Conservation (phyloP, 1,140 invertebrate species). For the Diorhabda carinulata region DNA sequence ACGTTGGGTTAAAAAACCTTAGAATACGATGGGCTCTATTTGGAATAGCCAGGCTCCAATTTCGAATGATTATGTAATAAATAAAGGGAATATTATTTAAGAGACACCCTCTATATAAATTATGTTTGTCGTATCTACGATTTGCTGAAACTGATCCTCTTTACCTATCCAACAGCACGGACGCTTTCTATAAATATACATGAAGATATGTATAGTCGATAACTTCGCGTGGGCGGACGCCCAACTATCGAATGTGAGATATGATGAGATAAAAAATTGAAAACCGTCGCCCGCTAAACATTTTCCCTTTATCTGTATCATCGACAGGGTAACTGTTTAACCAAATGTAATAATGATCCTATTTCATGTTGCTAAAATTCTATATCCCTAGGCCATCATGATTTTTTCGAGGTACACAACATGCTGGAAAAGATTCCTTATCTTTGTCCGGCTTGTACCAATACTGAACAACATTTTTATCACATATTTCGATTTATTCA, state of each 20-base stretch:
- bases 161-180: neutral
- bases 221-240: slow-evolving; percentile 9
- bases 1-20: too few relatives aligned
- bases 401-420: neutral
- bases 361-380: neutral
- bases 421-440: too few relatives aligned
- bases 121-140: slow-evolving; percentile 20
- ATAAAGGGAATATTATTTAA: too few relatives aligned
- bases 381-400: neutral
- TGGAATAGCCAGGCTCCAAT: too few relatives aligned
- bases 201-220: slow-evolving; percentile 10
- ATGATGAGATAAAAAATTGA: slow-evolving; percentile 20
- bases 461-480: too few relatives aligned
- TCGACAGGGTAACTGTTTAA: slow-evolving; percentile 6
- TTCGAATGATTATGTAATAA: too few relatives aligned
- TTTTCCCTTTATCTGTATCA: slow-evolving; percentile 11
- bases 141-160: slow-evolving; percentile 17
- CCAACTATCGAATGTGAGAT: slow-evolving; percentile 20
- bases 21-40: too few relatives aligned
- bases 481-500: too few relatives aligned
- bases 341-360: neutral
- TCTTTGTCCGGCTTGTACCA: too few relatives aligned
- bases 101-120: slow-evolving; percentile 1
- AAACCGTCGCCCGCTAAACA: slow-evolving; percentile 20
- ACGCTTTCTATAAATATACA: slow-evolving; percentile 7